These are phyloP conservation scores for Antheraea assamensis DNA, from an alignment of 2,888 invertebrate species.

Conservation along the genomic window DNA sequence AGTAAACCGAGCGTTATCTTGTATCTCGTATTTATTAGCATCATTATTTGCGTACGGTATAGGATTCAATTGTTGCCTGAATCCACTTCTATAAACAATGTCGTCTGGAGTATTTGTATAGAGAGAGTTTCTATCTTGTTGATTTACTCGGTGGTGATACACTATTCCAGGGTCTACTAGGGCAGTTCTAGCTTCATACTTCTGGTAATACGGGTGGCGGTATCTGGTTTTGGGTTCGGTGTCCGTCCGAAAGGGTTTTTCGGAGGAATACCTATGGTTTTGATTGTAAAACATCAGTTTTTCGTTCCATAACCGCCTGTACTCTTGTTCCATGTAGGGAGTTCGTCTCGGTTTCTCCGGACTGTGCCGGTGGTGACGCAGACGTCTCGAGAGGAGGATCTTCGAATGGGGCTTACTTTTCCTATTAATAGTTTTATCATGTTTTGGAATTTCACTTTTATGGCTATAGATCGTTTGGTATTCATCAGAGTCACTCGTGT, in stretches of 20 bases:
- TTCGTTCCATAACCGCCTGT: conserved; percentile 60
- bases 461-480: conserved; percentile 61
- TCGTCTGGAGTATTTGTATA: not conserved
- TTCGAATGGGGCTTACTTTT: conserved; percentile 42
- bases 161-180: conserved; percentile 29
- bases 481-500: conserved; percentile 53
- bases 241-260: conserved; percentile 31
- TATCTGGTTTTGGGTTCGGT: conserved; percentile 18
- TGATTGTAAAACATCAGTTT: conserved; percentile 47
- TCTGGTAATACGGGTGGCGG: conserved; percentile 37
- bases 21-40: not conserved
- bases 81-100: not conserved
- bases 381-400: conserved; percentile 35
- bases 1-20: not conserved
- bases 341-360: conserved; percentile 35
- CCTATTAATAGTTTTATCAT: conserved; percentile 14
- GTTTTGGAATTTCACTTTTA: conserved; percentile 31
- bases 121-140: not conserved
- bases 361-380: conserved; percentile 27
- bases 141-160: not conserved
- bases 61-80: not conserved
- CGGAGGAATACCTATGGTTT: conserved; percentile 36
- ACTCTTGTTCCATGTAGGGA: conserved; percentile 65
- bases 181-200: conserved; percentile 52
- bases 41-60: not conserved